These are phyloP conservation scores for Euura saliciscinereae DNA, from an alignment of 1,140 invertebrate genomes.

Conservation along the genomic window DNA sequence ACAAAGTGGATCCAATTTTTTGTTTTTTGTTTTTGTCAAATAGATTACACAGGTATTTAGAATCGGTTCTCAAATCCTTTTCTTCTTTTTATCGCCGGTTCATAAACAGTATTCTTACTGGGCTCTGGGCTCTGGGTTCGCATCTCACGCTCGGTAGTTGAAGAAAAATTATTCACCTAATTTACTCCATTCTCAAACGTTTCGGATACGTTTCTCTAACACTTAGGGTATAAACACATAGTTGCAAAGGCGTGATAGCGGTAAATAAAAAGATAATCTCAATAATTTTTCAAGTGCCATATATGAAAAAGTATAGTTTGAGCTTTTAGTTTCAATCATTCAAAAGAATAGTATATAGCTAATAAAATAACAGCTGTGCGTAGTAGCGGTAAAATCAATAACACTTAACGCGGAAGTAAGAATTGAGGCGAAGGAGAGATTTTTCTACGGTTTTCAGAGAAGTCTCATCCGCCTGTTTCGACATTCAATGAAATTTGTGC, in stretches of 20 bases:
- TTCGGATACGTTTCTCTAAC: too few relatives aligned
- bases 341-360: too few relatives aligned
- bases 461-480: neutral
- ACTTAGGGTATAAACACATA: too few relatives aligned
- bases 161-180: neutral
- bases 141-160: neutral
- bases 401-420: neutral
- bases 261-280: too few relatives aligned
- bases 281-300: too few relatives aligned
- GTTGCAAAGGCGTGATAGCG: too few relatives aligned
- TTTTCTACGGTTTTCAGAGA: neutral
- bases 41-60: slow-evolving; percentile 57
- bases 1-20: slow-evolving; percentile 59
- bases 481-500: neutral
- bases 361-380: neutral
- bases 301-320: too few relatives aligned
- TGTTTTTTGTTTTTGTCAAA: slow-evolving; percentile 28
- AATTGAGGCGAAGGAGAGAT: neutral
- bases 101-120: neutral
- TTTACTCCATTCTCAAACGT: neutral
- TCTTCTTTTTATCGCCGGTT: neutral
- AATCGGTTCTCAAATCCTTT: slow-evolving; percentile 35
- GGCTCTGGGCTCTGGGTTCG: neutral
- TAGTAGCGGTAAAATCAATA: neutral
- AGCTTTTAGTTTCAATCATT: too few relatives aligned